A percentile compares a stretch with the other conserved stretches of the same genome.
phyloP scores from a whole-genome alignment of 64 coral and sea anemone species.

The Pocillopora damicornis region DNA sequence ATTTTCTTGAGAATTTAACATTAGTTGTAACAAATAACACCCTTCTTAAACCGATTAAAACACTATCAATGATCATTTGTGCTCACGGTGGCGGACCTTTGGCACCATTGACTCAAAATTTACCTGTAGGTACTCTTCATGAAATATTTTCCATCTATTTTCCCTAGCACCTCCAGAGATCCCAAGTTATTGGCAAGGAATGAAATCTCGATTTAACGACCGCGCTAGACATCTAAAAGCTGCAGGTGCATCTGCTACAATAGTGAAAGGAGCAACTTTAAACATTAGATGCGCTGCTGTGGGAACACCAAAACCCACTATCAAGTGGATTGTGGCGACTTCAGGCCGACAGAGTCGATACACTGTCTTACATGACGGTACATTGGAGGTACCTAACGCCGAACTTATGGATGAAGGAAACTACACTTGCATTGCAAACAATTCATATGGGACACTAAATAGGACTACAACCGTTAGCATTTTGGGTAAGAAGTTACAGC shows the following conservation, averaged over 20 bases:
- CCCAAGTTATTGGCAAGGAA: constrained; percentile 52
- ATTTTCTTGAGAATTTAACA: too few relatives aligned
- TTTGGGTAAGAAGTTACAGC: constrained; percentile 44
- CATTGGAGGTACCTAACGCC: constrained; percentile 53
- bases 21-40: too few relatives aligned
- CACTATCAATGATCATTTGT: too few relatives aligned
- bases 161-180: constrained; percentile 50
- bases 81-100: too few relatives aligned
- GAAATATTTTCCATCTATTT: background rate
- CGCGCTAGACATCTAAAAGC: constrained; percentile 49
- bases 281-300: constrained; percentile 54
- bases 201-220: constrained; percentile 34
- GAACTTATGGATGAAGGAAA: constrained; percentile 79
- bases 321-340: constrained; percentile 64
- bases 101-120: too few relatives aligned
- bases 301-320: constrained; percentile 57
- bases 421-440: constrained; percentile 78
- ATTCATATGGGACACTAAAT: constrained; percentile 60
- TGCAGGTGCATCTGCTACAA: constrained; percentile 58
- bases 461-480: constrained; percentile 79
- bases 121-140: too few relatives aligned
- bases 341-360: constrained; percentile 43
- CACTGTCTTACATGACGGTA: constrained; percentile 60
- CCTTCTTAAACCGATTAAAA: too few relatives aligned
- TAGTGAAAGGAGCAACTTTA: constrained; percentile 69